A percentile compares a stretch with the other conserved stretches of the same genome.
Evolutionary conservation across 2,113 vertebrate species (phyloP).

Genomic region (Peromyscus leucopus): DNA sequence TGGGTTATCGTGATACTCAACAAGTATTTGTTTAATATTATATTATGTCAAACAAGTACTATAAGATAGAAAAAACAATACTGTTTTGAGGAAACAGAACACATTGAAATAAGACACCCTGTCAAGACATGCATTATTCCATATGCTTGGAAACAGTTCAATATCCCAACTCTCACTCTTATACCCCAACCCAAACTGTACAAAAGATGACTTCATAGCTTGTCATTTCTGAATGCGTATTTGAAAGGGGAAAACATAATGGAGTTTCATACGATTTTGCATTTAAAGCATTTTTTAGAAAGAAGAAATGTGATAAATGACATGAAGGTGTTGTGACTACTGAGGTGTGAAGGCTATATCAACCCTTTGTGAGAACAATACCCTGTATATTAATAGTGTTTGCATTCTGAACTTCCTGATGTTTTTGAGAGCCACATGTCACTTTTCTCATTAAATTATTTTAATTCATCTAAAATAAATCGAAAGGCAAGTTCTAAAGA

Average conservation of each 20-base stretch:
- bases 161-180: background rate
- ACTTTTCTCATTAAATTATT: slow-evolving; percentile 79
- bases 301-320: background rate
- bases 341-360: background rate
- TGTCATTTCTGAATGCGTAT: background rate
- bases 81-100: background rate
- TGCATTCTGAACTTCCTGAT: background rate
- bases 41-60: background rate
- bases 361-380: background rate
- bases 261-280: background rate
- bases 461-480: slow-evolving; percentile 82
- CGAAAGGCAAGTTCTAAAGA: slow-evolving; percentile 70
- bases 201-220: background rate
- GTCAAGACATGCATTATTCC: background rate
- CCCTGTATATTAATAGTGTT: slow-evolving; percentile 5
- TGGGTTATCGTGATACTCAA: background rate
- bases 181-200: background rate
- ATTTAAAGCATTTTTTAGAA: slow-evolving; percentile 14
- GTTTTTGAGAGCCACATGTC: slow-evolving; percentile 68
- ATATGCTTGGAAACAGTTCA: background rate
- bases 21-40: background rate
- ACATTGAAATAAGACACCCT: background rate
- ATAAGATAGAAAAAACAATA: background rate
- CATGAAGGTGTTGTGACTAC: background rate
- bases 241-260: background rate